Evolutionary conservation across 2,113 vertebrate species (phyloP).

Genomic region (Hemiprocne comata): DNA sequence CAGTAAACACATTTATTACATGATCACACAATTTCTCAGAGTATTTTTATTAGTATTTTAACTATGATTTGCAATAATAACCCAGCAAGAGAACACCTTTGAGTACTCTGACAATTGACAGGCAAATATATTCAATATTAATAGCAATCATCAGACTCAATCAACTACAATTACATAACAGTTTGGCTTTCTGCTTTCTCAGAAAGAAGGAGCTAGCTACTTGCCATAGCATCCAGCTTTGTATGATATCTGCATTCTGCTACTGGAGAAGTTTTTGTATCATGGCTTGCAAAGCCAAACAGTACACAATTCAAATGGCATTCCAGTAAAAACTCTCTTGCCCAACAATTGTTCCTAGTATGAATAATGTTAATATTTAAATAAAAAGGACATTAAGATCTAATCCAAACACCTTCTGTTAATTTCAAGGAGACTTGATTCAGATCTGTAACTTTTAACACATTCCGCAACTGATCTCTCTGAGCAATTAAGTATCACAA

Average conservation of each 20-base stretch:
- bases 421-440: not conserved
- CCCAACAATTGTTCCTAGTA: not conserved
- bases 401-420: not conserved
- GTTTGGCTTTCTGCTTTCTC: not conserved
- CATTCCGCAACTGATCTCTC: not conserved
- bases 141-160: not conserved
- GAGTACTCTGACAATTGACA: not conserved
- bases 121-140: not conserved
- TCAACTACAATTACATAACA: not conserved
- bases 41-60: not conserved
- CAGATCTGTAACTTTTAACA: not conserved
- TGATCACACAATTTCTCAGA: not conserved
- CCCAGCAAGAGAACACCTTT: not conserved
- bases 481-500: not conserved
- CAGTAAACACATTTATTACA: not conserved
- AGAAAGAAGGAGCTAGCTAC: not conserved
- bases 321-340: not conserved
- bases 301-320: not conserved
- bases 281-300: not conserved
- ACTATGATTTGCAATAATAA: not conserved
- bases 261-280: not conserved
- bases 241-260: not conserved
- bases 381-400: not conserved
- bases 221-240: not conserved
- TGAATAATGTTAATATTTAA: not conserved